Conservation (phyloP, 53 echinoderm and acorn worm genomes). For the Astropecten irregularis region DNA sequence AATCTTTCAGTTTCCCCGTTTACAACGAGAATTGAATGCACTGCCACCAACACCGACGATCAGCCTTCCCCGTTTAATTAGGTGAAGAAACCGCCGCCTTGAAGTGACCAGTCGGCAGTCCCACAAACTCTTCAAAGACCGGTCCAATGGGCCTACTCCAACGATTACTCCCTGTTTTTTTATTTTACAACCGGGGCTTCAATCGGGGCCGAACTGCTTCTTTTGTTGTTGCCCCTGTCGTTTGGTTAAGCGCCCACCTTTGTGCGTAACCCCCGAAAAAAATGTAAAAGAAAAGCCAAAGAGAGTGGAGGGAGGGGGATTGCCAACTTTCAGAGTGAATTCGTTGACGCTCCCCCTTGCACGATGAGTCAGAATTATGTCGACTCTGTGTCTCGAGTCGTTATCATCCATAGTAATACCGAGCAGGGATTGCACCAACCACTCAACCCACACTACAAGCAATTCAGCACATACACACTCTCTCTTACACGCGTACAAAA, state of each 20-base stretch:
- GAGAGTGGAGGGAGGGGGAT: background rate
- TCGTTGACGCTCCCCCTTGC: background rate
- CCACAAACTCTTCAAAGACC: background rate
- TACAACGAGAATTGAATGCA: background rate
- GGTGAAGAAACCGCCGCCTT: conserved; percentile 48
- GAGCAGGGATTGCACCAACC: no score
- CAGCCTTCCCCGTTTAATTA: conserved; percentile 1
- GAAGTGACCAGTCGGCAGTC: conserved; percentile 23
- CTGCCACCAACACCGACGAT: conserved; percentile 30
- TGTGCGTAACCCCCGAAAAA: background rate
- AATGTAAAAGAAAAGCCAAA: no score
- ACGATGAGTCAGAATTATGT: conserved; percentile 4
- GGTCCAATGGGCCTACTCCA: conserved; percentile 21
- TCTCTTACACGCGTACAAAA: no score
- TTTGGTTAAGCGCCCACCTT: conserved; percentile 28
- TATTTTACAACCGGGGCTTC: conserved; percentile 34
- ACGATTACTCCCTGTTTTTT: conserved; percentile 1
- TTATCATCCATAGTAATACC: background rate
- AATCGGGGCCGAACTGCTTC: conserved; percentile 6
- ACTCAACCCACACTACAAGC: no score
- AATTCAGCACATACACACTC: no score
- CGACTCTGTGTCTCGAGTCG: background rate
- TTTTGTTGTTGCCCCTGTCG: conserved; percentile 3
- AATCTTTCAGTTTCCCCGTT: background rate
- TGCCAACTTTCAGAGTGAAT: background rate